Evolutionary conservation across 1,140 invertebrate species (phyloP).

Genomic region (Sarcophaga peregrina): DNA sequence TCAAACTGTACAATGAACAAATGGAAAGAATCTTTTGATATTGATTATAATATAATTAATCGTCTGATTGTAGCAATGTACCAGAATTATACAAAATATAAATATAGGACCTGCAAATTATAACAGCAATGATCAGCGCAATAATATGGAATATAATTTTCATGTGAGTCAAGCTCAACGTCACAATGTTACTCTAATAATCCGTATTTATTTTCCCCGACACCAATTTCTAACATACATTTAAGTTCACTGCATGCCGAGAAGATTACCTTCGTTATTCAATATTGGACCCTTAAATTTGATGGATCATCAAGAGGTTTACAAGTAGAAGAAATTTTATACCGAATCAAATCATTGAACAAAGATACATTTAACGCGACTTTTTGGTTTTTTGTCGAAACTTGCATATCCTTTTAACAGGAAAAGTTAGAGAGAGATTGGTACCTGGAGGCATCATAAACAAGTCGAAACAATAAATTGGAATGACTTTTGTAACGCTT

Average conservation of each 20-base stretch:
- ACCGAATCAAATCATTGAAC: neutral
- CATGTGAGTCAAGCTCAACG: neutral
- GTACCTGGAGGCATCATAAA: constrained; percentile 4
- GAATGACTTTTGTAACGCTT: neutral
- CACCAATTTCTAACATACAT: neutral
- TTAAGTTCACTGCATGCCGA: neutral
- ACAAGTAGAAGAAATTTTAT: no score
- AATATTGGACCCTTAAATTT: neutral
- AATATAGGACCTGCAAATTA: no score
- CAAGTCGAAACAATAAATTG: neutral
- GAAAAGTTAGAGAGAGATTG: neutral
- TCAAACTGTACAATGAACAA: neutral
- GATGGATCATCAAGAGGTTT: no score
- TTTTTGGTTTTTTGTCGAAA: no score
- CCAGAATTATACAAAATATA: no score
- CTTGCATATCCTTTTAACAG: no score
- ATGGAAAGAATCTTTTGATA: neutral
- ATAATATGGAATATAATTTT: no score
- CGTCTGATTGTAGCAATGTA: no score
- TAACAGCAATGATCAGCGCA: no score
- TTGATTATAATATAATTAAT: neutral
- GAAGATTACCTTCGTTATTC: neutral
- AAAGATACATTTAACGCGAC: no score
- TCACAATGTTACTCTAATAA: neutral
- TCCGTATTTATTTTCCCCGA: no score